These are phyloP conservation scores for Siniperca undulata DNA, from an alignment of 2,797 vertebrate genomes.

Conservation along the genomic window DNA sequence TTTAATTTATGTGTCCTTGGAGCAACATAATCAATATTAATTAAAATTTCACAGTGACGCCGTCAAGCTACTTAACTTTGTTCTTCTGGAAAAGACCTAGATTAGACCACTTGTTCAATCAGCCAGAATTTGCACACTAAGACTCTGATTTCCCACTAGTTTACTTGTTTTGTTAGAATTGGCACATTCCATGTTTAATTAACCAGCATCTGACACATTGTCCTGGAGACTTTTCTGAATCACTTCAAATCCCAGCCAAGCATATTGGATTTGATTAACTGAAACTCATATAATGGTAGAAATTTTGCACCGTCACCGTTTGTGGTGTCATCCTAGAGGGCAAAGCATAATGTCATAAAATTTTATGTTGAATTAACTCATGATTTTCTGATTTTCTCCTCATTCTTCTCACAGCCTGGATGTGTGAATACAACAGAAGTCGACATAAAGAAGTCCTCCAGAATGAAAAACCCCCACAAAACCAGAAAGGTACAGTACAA, in stretches of 20 bases:
- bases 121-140: constrained; percentile 64
- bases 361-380: constrained; percentile 15
- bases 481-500: constrained; percentile 92
- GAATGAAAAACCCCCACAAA: constrained; percentile 99
- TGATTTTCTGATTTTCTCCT: neutral
- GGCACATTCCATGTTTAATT: constrained; percentile 73
- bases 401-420: constrained; percentile 87
- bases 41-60: constrained; percentile 80
- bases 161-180: constrained; percentile 67
- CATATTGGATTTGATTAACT: constrained; percentile 39
- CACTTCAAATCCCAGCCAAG: constrained; percentile 16
- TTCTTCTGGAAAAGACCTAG: constrained; percentile 65
- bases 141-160: constrained; percentile 64
- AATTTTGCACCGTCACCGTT: neutral
- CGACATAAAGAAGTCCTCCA: constrained; percentile 98
- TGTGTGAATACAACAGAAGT: constrained; percentile 99
- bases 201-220: constrained; percentile 61
- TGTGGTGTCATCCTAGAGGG: neutral
- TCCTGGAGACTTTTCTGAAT: constrained; percentile 50
- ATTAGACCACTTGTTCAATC: constrained; percentile 79
- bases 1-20: constrained; percentile 79
- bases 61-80: constrained; percentile 67
- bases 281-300: constrained; percentile 8
- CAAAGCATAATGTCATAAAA: constrained; percentile 7
- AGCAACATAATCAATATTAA: constrained; percentile 84